A percentile compares a stretch with the other conserved stretches of the same genome.
Evolutionary conservation across 2,888 invertebrate species (phyloP).

Genomic region (Agonum fuliginosum): DNA sequence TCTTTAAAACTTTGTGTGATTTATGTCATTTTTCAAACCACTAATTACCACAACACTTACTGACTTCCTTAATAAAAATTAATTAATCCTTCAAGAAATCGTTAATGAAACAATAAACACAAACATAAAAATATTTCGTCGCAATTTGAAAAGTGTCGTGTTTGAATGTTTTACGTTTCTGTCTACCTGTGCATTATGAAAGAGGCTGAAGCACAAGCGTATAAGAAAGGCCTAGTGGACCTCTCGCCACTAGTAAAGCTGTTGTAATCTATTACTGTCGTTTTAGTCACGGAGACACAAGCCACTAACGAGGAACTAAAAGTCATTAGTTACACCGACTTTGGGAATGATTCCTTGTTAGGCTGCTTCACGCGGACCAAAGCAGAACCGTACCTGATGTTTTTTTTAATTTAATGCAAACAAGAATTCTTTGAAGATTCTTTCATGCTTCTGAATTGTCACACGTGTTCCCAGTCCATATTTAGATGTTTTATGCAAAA

Average conservation of each 20-base stretch:
- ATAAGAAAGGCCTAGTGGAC: constrained; percentile 2
- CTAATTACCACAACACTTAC: background rate
- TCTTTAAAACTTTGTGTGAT: background rate
- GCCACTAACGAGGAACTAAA: constrained; percentile 51
- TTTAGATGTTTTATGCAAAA: too few species aligned
- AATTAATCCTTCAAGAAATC: constrained; percentile 10
- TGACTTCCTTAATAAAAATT: constrained; percentile 4
- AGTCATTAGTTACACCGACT: constrained; percentile 54
- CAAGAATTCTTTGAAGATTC: too few species aligned
- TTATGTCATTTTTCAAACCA: background rate
- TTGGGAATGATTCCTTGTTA: constrained; percentile 48
- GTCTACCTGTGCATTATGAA: constrained; percentile 23
- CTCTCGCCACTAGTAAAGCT: background rate
- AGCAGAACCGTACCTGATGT: background rate
- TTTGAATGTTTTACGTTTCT: background rate
- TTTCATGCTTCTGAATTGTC: too few species aligned
- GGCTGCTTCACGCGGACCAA: constrained; percentile 35
- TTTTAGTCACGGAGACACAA: constrained; percentile 51
- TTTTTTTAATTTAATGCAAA: too few species aligned
- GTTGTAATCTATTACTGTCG: constrained; percentile 55
- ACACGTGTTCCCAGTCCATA: too few species aligned
- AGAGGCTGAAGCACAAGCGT: background rate
- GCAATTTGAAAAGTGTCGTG: background rate
- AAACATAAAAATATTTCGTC: background rate
- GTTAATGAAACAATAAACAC: background rate